phyloP scores from a whole-genome alignment of 2,797 vertebrate genomes.

The Dryobates pubescens region DNA sequence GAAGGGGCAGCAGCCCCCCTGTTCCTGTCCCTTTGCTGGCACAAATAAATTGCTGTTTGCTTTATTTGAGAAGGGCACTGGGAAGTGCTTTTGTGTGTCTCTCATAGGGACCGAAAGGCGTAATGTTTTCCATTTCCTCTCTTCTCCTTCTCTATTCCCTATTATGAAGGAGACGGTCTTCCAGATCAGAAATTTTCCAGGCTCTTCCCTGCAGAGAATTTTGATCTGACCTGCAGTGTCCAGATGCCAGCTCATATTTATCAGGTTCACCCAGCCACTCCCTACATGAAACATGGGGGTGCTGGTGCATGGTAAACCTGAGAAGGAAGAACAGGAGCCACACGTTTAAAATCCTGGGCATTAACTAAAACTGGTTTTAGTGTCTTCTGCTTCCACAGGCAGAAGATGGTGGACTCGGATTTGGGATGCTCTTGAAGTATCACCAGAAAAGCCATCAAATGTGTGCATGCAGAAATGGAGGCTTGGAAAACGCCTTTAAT shows the following conservation, averaged over 20 bases:
- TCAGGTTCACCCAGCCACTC: slow-evolving; percentile 36
- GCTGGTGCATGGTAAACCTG: not conserved
- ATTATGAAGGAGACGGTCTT: slow-evolving; percentile 9
- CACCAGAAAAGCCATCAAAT: not conserved
- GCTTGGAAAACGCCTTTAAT: slow-evolving; percentile 20
- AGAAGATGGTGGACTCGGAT: not conserved
- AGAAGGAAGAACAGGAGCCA: not conserved
- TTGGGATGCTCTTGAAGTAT: slow-evolving; percentile 42
- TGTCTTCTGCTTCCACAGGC: not conserved
- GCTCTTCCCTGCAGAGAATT: slow-evolving; percentile 12
- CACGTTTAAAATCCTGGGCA: not conserved
- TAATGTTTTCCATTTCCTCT: not conserved
- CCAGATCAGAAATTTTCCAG: slow-evolving; percentile 37
- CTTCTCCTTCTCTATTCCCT: not conserved
- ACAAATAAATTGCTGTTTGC: not conserved
- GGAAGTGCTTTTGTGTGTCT: not conserved
- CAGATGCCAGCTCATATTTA: slow-evolving; percentile 46
- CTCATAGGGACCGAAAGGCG: not conserved
- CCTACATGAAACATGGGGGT: not conserved
- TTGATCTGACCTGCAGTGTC: slow-evolving; percentile 42
- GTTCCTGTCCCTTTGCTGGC: not conserved
- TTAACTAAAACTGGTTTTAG: not conserved
- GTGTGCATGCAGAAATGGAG: not conserved
- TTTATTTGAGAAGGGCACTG: not conserved
- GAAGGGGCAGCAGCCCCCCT: not conserved